These are phyloP conservation scores for Ispidina picta DNA, from an alignment of 2,797 vertebrate species.

Conservation along the genomic window DNA sequence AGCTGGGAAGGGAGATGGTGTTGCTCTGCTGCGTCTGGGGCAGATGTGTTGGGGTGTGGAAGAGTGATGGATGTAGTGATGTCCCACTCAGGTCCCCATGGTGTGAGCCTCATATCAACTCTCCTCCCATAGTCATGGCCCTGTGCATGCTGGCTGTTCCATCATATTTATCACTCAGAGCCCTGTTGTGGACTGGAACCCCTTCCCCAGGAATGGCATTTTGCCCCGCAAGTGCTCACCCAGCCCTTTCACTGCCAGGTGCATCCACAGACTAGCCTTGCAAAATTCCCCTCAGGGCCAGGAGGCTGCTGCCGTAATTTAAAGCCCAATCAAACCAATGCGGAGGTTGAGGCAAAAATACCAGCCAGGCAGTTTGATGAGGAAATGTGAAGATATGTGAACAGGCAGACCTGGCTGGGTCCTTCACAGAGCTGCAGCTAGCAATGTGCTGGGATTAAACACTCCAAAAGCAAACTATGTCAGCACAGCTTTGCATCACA, in stretches of 20 bases:
- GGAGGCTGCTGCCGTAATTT: not conserved
- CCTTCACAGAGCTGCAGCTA: not conserved
- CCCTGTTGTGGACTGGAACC: not conserved
- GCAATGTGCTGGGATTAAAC: not conserved
- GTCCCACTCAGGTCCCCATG: not conserved
- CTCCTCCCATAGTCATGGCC: not conserved
- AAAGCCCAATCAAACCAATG: not conserved
- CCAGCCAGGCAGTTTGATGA: not conserved
- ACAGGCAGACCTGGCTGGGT: not conserved
- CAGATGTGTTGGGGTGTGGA: not conserved
- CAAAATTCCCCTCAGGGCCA: accelerated
- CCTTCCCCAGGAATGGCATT: accelerated
- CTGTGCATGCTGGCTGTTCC: not conserved
- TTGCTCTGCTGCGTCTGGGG: not conserved
- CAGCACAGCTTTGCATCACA: not conserved
- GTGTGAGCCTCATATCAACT: accelerated
- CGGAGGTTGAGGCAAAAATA: not conserved
- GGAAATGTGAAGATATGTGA: not conserved
- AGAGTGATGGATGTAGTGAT: not conserved
- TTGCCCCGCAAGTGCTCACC: accelerated
- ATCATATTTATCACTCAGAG: not conserved
- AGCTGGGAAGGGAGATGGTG: not conserved
- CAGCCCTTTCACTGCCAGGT: not conserved
- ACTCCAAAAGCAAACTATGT: accelerated
- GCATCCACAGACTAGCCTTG: not conserved